Evolutionary conservation across 1,140 invertebrate genomes (phyloP).

Genomic region (Druon quercuslanigerum): DNA sequence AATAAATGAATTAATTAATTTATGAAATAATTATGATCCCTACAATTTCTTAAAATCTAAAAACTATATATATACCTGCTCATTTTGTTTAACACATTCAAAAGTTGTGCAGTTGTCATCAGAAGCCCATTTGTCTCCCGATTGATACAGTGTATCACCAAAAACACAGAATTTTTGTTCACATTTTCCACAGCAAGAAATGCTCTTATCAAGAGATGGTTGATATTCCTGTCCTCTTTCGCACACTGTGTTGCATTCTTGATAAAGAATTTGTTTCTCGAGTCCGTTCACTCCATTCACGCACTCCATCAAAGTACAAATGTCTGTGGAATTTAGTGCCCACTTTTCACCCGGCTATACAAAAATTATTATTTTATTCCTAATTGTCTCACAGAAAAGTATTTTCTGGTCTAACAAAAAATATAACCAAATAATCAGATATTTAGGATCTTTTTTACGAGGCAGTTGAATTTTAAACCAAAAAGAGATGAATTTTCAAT

Average conservation of each 20-base stretch:
- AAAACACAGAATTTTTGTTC: slow-evolving; percentile 80
- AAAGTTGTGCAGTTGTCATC: slow-evolving; percentile 82
- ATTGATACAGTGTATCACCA: slow-evolving; percentile 75
- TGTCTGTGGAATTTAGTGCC: slow-evolving; percentile 73
- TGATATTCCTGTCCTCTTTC: slow-evolving; percentile 71
- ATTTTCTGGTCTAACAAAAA: no score
- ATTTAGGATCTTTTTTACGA: no score
- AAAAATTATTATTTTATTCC: neutral
- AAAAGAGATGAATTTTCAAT: no score
- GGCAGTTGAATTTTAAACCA: no score
- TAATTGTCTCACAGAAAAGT: no score
- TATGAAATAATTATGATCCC: no score
- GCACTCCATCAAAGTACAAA: slow-evolving; percentile 77
- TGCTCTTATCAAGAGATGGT: slow-evolving; percentile 59
- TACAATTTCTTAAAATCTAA: no score
- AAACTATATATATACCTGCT: slow-evolving; percentile 59
- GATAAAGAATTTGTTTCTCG: slow-evolving; percentile 68
- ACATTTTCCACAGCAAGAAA: slow-evolving; percentile 83
- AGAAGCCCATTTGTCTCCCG: slow-evolving; percentile 78
- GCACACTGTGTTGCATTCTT: slow-evolving; percentile 61
- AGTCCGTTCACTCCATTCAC: slow-evolving; percentile 65
- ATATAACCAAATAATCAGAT: no score
- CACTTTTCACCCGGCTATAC: slow-evolving; percentile 77
- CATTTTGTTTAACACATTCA: slow-evolving; percentile 73
- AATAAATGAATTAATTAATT: no score